Evolutionary conservation across 2,888 invertebrate species (phyloP), one percentile per base, ranked within the genome.

Genomic region (Heliconius cydno): DNA sequence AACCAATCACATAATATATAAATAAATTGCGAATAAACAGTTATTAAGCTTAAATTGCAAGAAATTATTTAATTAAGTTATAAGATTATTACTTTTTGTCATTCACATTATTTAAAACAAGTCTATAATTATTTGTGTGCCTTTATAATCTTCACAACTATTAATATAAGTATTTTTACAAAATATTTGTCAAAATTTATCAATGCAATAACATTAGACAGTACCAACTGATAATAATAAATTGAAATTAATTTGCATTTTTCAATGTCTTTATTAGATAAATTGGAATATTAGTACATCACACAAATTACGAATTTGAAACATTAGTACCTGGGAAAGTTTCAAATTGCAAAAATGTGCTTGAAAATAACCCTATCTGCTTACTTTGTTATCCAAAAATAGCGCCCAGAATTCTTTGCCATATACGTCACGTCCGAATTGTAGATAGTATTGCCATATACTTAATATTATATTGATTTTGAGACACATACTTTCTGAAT

Each of bases 321-420:
- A 75, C 73, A 71, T 81, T 78, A 83, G 70, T 83, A 92, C 90
- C 90, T 91, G 90, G 84, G 84, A 88, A 88, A 91, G 94, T 94
- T 94, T 94, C 93, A 90, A 90, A 91, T 94, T 94, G 94, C 94
- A 94, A 92, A 92, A 93, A 92, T 90, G 91, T 91, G 92, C 88
- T 91, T 90, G 88, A 92, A 94, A 94, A 94, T 95, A 94, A 90
- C 88, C 89, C 87, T 88, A 87, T 86, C 86, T 87, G 88, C 87
- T 87, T 90, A 90, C 89, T 89, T 89, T 89, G 88, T 81, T 83
- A 90, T 92, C 94, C 94, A 94, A 94, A 95, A 94, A 95, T 95
- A 95, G 94, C 92, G 94, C 94, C 90, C 86, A 84, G 85, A 87
- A 85, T 87, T 86, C 85, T 84, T 85, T 81, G 73, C 80, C 22